phyloP scores from a whole-genome alignment of 2,797 vertebrate species.

The Channallabes apus region DNA sequence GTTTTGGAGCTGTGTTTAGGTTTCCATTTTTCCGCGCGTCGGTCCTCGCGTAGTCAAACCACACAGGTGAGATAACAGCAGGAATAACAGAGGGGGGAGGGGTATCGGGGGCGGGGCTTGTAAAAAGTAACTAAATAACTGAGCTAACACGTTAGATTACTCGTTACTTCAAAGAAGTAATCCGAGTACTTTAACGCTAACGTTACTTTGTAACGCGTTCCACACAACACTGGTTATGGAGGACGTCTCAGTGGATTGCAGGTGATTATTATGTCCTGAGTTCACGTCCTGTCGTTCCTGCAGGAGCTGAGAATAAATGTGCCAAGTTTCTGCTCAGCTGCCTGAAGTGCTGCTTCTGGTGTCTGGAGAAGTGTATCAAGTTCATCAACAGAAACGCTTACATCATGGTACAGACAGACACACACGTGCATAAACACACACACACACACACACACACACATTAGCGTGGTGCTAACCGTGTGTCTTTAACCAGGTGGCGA shows the following conservation, averaged over 20 bases:
- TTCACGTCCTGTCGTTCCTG: background rate
- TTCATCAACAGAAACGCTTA: slow-evolving; percentile 97
- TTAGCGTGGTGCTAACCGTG: background rate
- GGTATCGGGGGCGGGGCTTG: no score
- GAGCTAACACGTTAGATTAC: no score
- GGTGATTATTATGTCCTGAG: background rate
- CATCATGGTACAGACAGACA: slow-evolving; percentile 85
- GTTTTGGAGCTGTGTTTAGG: no score
- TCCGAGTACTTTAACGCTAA: no score
- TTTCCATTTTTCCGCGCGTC: no score
- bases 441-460: background rate
- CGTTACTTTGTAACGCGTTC: no score
- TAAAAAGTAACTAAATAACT: no score
- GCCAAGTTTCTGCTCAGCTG: slow-evolving; percentile 88
- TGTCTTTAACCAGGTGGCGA: slow-evolving; percentile 76
- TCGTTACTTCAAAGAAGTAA: no score
- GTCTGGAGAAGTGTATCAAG: slow-evolving; percentile 93
- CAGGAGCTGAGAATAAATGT: slow-evolving; percentile 85
- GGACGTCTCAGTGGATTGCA: background rate
- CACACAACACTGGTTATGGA: background rate
- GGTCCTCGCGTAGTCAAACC: no score
- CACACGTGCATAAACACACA: background rate
- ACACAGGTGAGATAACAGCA: no score
- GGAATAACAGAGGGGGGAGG: no score
- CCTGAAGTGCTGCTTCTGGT: slow-evolving; percentile 98